Base-by-base conservation (phyloP, 2,797 vertebrate species). In the Sus cebifrons region DNA sequence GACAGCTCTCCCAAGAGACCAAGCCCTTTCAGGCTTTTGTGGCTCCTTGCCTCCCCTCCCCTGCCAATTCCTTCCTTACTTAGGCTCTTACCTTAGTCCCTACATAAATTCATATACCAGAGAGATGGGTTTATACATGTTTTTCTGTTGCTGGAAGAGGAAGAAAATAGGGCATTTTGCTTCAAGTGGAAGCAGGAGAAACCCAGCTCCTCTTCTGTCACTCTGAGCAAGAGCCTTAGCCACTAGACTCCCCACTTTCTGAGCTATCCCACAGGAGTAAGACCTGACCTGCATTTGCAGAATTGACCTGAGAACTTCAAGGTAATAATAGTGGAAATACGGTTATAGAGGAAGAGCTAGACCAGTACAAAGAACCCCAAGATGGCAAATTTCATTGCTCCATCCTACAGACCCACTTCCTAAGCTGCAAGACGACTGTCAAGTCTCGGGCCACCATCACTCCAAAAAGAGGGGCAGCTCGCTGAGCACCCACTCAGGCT, bases 91-190 rank as follows among this genome's bases (percentile, higher is more conserved):
- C 20, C 58, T 23, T 25, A 32, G n/a, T 18, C 15, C 9, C 67
- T 40, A 54, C 49, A 2, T 9, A 2, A 0, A 49, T 16, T 23
- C 29, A 10, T 3, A 0, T 16, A n/a, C 21, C 54, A 6, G 60
- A 52, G 40, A 58, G 71, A 3, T 25, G 68, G 1, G 1, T 20
- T 74, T 9, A 81, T 36, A 2, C 1, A 0, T 32, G 2, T 8
- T n/a, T 49, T 77, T 10, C 83, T 74, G 70, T 65, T 25, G 17
- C 17, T 1, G 6, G 54, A 54, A 23, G 65, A 64, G 21, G 65
- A 7, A 68, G 52, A 9, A 10, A 10, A 73, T 18, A 1, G n/a
- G 10, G 54, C 25, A 52, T 54, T 40, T 64, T 81, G 12, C 62
- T 60, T 67, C 44, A 29, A 1, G 25, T 70, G 6, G 65, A 65